Evolutionary conservation across 2,888 invertebrate genomes (phyloP), one percentile per base, ranked within the genome.

Genomic region (Liposcelis brunnea): DNA sequence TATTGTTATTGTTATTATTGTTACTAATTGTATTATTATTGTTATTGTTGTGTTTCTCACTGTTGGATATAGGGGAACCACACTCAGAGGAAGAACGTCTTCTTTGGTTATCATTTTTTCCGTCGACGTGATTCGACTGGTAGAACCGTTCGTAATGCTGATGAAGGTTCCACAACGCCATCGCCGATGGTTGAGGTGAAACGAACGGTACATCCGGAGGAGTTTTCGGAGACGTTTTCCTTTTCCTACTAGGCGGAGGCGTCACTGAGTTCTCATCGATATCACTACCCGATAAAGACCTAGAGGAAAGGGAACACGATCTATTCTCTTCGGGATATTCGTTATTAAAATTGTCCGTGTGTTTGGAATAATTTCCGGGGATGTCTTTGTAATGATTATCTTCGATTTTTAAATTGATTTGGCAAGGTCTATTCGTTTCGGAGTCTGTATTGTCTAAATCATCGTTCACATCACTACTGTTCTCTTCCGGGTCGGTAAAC

Each of bases 211-310:
- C 50, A 67, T 68, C 40, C 53, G 66, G 26, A 8, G 26, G 26
- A 8, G 26, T 66, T 51, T 65, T 64, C 62, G 67, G 68, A 61
- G 64, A 68, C 64, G 71, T 64, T 61, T 69, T 65, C 51, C 66
- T 68, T 59, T 70, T 73, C 70, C 69, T 74, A 75, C 67, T 73
- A 66, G 68, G 72, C 66, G 68, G 72, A 57, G 62, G 65, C 74
- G 57, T 40, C 16, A 14, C 19, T n/a, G 40, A 14, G 10, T 35
- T 14, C 10, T 40, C 40, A n/a, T 40, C 40, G n/a, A 19, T n/a
- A 21, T 40, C 40, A 40, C 40, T 40, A 35, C 40, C 40, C 16
- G 40, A 40, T 10, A 14, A 19, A 14, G 40, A 40, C 40, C 40
- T 40, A 21, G 40, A 40, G 7, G 40, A 40, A 19, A 21, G 26